phyloP scores from a whole-genome alignment of 2,113 vertebrate genomes.

The Talpa occidentalis region DNA sequence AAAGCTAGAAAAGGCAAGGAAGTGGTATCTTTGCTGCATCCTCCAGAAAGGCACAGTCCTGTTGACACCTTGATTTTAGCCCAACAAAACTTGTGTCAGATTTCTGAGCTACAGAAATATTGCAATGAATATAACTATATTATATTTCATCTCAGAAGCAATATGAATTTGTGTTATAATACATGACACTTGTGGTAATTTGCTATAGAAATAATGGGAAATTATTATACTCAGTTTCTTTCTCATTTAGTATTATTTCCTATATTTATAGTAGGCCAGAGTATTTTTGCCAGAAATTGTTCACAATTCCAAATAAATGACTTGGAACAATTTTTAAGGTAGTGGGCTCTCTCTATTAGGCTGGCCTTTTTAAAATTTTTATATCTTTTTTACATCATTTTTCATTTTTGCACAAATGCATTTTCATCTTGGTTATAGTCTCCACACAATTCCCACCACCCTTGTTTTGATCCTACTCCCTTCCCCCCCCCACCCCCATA shows the following conservation, averaged over 20 bases:
- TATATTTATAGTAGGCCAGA: neutral
- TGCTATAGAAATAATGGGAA: neutral
- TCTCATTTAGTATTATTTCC: neutral
- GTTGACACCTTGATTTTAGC: neutral
- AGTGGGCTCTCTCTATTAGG: neutral
- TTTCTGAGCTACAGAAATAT: neutral
- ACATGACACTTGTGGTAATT: neutral
- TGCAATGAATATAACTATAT: neutral
- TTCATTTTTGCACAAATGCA: too few relatives aligned
- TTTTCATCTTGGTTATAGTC: too few relatives aligned
- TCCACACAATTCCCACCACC: too few relatives aligned
- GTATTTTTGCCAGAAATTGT: neutral
- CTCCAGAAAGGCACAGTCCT: neutral
- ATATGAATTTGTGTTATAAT: neutral
- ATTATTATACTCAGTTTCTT: neutral
- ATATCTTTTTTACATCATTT: too few relatives aligned
- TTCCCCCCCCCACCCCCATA: too few relatives aligned
- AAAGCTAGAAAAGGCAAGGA: neutral
- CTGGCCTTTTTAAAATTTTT: too few relatives aligned
- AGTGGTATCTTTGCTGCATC: neutral
- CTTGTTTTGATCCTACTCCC: too few relatives aligned
- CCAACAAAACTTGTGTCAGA: neutral
- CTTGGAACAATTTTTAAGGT: neutral
- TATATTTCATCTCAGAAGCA: neutral
- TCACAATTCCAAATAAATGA: neutral